A percentile compares a stretch with the other conserved stretches of the same genome.
These are phyloP conservation scores for Tetramorium simillimum DNA, from an alignment of 1,140 invertebrate genomes.

Conservation along the genomic window DNA sequence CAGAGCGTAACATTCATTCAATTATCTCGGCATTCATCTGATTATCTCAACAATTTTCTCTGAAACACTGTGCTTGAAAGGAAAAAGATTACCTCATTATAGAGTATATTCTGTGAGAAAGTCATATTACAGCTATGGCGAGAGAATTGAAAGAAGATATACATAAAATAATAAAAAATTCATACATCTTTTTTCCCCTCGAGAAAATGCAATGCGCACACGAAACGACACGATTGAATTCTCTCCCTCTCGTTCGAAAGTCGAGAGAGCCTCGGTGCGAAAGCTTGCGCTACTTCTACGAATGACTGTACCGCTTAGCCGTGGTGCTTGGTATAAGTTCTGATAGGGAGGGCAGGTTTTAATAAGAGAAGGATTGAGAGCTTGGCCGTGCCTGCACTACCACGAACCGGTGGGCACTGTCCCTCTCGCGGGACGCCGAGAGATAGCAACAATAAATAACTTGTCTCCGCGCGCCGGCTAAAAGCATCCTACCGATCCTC, in stretches of 20 bases:
- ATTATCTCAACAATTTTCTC: neutral
- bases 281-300: conserved; percentile 67
- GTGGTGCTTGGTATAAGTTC: conserved; percentile 78
- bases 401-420: conserved; percentile 71
- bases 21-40: neutral
- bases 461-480: conserved; percentile 81
- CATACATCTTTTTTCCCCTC: neutral
- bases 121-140: neutral
- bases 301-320: conserved; percentile 75
- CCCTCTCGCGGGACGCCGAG: conserved; percentile 72
- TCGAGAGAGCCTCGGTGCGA: neutral
- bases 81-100: neutral
- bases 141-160: neutral
- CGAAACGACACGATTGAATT: neutral
- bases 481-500: conserved; percentile 80
- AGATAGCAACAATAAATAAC: conserved; percentile 86
- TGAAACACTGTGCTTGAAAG: neutral
- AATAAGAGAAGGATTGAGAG: conserved; percentile 85
- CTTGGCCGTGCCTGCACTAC: conserved; percentile 73
- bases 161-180: neutral
- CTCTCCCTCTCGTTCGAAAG: neutral
- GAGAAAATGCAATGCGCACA: neutral
- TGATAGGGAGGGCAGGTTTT: conserved; percentile 84
- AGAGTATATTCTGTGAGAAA: neutral
- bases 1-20: neutral